Base-by-base conservation (phyloP, 1,140 invertebrate genomes). In the Drosophila parvula region DNA sequence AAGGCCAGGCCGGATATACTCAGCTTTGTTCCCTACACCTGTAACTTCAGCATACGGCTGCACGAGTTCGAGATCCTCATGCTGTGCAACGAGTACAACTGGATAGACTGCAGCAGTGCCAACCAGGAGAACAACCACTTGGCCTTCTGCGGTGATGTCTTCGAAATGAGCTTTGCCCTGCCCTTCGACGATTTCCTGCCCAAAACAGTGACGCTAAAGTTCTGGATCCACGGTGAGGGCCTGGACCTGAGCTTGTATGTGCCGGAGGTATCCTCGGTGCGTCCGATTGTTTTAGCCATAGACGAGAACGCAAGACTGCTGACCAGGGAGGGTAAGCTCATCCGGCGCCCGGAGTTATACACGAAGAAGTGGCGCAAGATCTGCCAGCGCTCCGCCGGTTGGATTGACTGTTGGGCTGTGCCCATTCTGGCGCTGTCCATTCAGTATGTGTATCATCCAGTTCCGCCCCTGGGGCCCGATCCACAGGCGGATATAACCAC, bases 31-130 rank as follows among this genome's bases (percentile, higher is more conserved):
- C 99, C 99, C 12, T 99, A 99, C 91, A 99, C 98, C 0, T 99
- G 98, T 95, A 96, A 97, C 91, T 96, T 99, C 77, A 97, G 95
- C 75, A 93, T 99, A 43, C 93, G 97, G 0, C 93, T 99, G 7
- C 98, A 99, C 92, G 97, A 99, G 91, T 99, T 99, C 93, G 98
- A 99, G 93, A 93, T 99, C 4, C 94, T 99, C 0, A 98, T 98
- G 45, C 92, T 98, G 9, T 96, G 97, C 68, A 99, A 99, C 93
- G 97, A 99, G 91, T 98, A 98, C 91, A 99, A 99, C 92, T 99
- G 98, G 99, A 97, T 99, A 78, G 98, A 99, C 92, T 99, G 98
- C 81, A 98, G 97, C 48, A 98, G 97, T 43, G 97, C 97, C 47
- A 96, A 97, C 90, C 97, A 98, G 93, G 98, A 99, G 93, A 99